These are phyloP conservation scores for Cerastis leucographa DNA, from an alignment of 2,888 invertebrate genomes.

Conservation along the genomic window DNA sequence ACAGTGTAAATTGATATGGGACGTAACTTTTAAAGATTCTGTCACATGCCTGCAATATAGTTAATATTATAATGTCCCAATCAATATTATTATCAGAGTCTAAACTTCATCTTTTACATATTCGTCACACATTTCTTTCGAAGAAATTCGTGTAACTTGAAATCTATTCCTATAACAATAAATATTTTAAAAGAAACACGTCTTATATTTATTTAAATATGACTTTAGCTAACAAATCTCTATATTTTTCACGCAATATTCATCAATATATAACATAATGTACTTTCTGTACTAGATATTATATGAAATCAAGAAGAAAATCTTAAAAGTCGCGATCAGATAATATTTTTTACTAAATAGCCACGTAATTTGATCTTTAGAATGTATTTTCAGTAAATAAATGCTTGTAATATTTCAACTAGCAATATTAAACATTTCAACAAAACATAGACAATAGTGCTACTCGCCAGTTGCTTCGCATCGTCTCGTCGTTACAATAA, in stretches of 20 bases:
- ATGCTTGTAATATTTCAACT: constrained; percentile 66
- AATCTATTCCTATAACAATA: constrained; percentile 56
- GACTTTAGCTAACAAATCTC: constrained; percentile 58
- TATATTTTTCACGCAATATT: constrained; percentile 48
- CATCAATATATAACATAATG: constrained; percentile 49
- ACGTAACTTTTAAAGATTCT: constrained; percentile 28
- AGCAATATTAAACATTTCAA: constrained; percentile 70
- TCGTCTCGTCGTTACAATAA: constrained; percentile 65
- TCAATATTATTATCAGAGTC: constrained; percentile 22
- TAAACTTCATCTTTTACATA: constrained; percentile 36
- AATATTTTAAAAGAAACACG: constrained; percentile 59
- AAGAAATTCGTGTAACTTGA: constrained; percentile 51
- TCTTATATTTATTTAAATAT: constrained; percentile 58
- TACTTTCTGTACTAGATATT: constrained; percentile 35
- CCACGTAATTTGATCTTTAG: constrained; percentile 62
- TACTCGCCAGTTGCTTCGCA: constrained; percentile 73
- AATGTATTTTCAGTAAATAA: constrained; percentile 64
- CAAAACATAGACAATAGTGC: constrained; percentile 76
- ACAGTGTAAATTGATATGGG: constrained; percentile 44
- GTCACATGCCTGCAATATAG: constrained; percentile 16
- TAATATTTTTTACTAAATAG: constrained; percentile 63
- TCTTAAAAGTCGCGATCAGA: constrained; percentile 32
- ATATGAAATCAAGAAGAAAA: constrained; percentile 49
- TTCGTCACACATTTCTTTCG: constrained; percentile 52
- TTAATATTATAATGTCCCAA: constrained; percentile 40